Conservation (phyloP, 2,888 invertebrate species). For the Branchellion lobata region DNA sequence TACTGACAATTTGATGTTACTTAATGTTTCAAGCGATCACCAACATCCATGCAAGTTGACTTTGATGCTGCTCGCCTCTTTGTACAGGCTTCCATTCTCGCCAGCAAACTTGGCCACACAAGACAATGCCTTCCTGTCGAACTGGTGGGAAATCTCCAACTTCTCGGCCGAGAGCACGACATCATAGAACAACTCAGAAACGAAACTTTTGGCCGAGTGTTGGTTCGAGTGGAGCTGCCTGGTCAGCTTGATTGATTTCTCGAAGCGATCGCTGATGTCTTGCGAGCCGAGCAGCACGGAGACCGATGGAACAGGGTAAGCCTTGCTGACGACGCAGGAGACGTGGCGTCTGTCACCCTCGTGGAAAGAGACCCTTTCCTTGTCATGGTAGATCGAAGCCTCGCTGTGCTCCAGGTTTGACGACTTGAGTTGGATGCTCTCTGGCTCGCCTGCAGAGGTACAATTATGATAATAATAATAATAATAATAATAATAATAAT, state of each 20-base stretch:
- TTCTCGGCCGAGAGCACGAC: background rate
- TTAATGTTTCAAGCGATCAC: too few relatives aligned
- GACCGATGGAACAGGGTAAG: constrained; percentile 37
- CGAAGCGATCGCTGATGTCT: constrained; percentile 33
- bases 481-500: too few relatives aligned
- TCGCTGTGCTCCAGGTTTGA: constrained; percentile 15
- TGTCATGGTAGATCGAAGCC: constrained; percentile 17
- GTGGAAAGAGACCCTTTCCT: constrained; percentile 28
- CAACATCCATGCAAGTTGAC: constrained; percentile 21
- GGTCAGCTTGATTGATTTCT: constrained; percentile 28
- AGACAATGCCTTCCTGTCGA: constrained; percentile 29
- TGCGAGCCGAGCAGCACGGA: constrained; percentile 8
- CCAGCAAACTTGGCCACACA: constrained; percentile 37
- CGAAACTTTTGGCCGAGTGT: background rate
- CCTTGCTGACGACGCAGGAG: constrained; percentile 29
- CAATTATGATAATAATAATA: too few relatives aligned
- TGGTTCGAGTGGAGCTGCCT: constrained; percentile 21
- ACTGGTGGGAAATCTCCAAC: constrained; percentile 37
- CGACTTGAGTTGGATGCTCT: constrained; percentile 21
- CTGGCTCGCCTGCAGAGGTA: background rate
- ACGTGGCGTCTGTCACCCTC: constrained; percentile 15
- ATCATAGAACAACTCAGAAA: constrained; percentile 29
- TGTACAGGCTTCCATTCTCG: background rate
- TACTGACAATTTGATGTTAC: too few relatives aligned
- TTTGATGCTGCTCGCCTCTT: background rate